Evolutionary conservation across 2,888 invertebrate species (phyloP).

Genomic region (Amblyjoppa fuscipennis): DNA sequence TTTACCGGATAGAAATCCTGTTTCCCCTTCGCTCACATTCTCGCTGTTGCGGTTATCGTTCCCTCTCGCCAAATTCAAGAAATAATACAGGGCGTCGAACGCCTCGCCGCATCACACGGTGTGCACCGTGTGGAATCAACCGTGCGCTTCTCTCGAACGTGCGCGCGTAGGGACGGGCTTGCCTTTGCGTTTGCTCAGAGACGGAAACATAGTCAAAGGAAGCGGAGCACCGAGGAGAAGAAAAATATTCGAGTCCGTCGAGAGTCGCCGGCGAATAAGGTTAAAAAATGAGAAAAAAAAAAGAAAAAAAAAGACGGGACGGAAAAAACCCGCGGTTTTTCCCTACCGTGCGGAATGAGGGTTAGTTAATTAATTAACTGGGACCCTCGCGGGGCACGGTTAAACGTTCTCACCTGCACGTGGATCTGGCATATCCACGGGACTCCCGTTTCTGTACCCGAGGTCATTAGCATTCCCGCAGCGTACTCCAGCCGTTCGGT

Average conservation of each 20-base stretch:
- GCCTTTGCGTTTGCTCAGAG: slow-evolving; percentile 12
- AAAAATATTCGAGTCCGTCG: slow-evolving; percentile 18
- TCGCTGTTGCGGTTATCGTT: slow-evolving; percentile 23
- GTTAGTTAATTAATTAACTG: slow-evolving; percentile 62
- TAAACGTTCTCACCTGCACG: slow-evolving; percentile 43
- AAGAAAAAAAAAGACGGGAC: background rate
- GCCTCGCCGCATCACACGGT: background rate
- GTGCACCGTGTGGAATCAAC: background rate
- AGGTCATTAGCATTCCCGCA: slow-evolving; percentile 62
- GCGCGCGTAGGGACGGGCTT: background rate
- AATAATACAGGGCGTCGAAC: slow-evolving; percentile 18
- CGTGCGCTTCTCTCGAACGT: background rate
- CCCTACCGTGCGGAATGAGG: background rate
- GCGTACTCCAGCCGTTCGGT: slow-evolving; percentile 58
- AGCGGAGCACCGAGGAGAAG: background rate
- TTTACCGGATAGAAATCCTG: slow-evolving; percentile 43
- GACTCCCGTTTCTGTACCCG: slow-evolving; percentile 2
- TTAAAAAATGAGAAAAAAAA: background rate
- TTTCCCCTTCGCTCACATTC: background rate
- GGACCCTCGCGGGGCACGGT: slow-evolving; percentile 22
- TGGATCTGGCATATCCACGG: slow-evolving; percentile 1
- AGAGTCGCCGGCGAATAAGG: background rate
- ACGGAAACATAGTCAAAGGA: slow-evolving; percentile 15
- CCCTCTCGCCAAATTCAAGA: slow-evolving; percentile 3
- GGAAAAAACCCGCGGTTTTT: slow-evolving; percentile 27